Base-by-base conservation (phyloP, 92 coral and sea anemone species). In the Heliopora coerulea region DNA sequence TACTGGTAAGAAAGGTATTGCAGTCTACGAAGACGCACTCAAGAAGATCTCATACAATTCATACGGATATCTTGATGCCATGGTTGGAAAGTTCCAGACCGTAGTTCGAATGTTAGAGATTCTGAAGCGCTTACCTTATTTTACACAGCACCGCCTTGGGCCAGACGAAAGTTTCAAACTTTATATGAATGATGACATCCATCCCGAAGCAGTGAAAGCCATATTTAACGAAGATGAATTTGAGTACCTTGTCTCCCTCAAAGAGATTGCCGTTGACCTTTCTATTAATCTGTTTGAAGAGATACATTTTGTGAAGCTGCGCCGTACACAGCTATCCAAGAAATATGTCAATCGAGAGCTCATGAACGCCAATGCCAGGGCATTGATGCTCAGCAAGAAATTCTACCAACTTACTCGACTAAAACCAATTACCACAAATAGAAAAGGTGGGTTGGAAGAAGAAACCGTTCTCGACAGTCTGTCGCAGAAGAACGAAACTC, bases 51-150 rank as follows among this genome's bases (percentile, higher is more conserved):
- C 40, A 2, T n/a, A 50, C 18, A 27, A 54, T 40, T 37, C 42
- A 11, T 40, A 72, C 23, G 29, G 62, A 28, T 72, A 72, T 32
- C 78, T 61, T 61, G 34, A 61, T 25, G 67, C 64, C 19, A 58
- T 72, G 48, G 54, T 72, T 21, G 78, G 78, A 19, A 72, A 72
- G 20, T 15, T 72, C 62, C 78, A 72, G 9, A 58, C 26, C 17
- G 34, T 29, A 8, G 34, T 40, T 17, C 26, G 49, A 31, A 24
- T 72, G 18, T 48, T 72, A 8, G 29, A 29, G 46, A 72, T 72
- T 54, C 17, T 50, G 23, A 72, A 72, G 32, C 24, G 26, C 8
- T 37, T 72, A 0, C 78, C 63, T 9, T 72, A 27, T 27, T 72
- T 72, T 31, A 27, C 59, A 23, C 17, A 29, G 5, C 25, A 25